These are phyloP conservation scores for Heliconius sara DNA, from an alignment of 2,888 invertebrate genomes.

Conservation along the genomic window DNA sequence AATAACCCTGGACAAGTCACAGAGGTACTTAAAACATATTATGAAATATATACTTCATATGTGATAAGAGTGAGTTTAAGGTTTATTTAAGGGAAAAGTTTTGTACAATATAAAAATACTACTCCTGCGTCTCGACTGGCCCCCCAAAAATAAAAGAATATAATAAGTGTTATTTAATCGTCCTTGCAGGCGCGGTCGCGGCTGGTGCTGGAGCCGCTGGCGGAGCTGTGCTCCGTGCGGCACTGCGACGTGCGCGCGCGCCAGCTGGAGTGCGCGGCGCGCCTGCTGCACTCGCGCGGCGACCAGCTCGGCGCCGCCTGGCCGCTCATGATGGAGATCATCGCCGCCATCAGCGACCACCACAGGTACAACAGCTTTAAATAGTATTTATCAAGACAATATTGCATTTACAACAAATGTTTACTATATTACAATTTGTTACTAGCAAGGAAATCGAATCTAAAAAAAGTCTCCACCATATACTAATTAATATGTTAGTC, in stretches of 20 bases:
- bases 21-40: conserved; percentile 82
- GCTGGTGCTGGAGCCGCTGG: conserved; percentile 93
- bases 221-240: conserved; percentile 94
- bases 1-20: conserved; percentile 92
- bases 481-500: background rate
- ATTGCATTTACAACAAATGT: too few relatives aligned
- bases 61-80: background rate
- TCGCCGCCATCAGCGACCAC: conserved; percentile 96
- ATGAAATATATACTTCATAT: background rate
- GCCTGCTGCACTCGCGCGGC: conserved; percentile 95
- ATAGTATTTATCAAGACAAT: too few relatives aligned
- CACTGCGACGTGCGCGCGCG: conserved; percentile 97
- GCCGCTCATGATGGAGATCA: conserved; percentile 96
- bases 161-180: background rate
- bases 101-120: too few relatives aligned
- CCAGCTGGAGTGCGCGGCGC: conserved; percentile 96
- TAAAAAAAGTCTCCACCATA: background rate
- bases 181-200: conserved; percentile 88
- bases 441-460: too few relatives aligned
- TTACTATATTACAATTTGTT: too few relatives aligned
- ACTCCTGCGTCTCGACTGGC: too few relatives aligned
- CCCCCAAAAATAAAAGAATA: too few relatives aligned
- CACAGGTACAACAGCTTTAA: conserved; percentile 86
- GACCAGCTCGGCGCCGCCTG: conserved; percentile 97
- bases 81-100: too few relatives aligned